Evolutionary conservation across 2,888 invertebrate species (phyloP), one percentile per base, ranked within the genome.

Genomic region (Drosophila stalkeri): DNA sequence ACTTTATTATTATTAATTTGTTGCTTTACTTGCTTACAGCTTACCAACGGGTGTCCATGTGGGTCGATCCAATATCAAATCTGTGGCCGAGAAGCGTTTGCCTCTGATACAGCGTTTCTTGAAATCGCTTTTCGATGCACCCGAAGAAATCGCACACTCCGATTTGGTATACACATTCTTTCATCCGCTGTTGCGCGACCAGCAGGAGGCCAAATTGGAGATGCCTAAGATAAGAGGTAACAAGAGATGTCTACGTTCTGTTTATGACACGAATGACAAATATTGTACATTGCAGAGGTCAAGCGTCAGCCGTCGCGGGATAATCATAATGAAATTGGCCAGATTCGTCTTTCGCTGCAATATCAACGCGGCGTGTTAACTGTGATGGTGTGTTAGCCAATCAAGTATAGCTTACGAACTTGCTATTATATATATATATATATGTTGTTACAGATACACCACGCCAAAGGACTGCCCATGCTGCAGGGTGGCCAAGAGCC

Each of bases 91-190:
- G 91, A 96, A 97, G 81, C 95, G 99, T n/a, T 96, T 97, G 90
- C 94, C 95, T 6, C 98, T 98, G 92, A 96, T 99, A 71, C 97
- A 97, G 91, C 95, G 95, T 67, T 99, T 99, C 93, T 94, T 99
- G 7, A 94, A 95, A 52, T 96, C 97, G 0, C 94, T 99, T 63
- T 98, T 98, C 93, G 94, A 94, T 86, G 95, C 98, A 91, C 97
- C 98, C 0, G 96, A 97, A 81, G 99, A 99, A 94, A 98, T 99
- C 83, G 96, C 98, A 0, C 99, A 99, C 94, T 97, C 97, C 9
- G 98, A 99, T 93, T 94, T 99, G 63, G 98, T 99, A 1, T 99
- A 99, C 92, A 99, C 99, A 0, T 99, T 99, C 94, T 99, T 99
- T 94, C 99, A 99, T 94, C 98, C 99, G 3, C 93, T 99, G 75